Evolutionary conservation across 2,113 vertebrate species (phyloP).

Genomic region (Chrysemys picta): DNA sequence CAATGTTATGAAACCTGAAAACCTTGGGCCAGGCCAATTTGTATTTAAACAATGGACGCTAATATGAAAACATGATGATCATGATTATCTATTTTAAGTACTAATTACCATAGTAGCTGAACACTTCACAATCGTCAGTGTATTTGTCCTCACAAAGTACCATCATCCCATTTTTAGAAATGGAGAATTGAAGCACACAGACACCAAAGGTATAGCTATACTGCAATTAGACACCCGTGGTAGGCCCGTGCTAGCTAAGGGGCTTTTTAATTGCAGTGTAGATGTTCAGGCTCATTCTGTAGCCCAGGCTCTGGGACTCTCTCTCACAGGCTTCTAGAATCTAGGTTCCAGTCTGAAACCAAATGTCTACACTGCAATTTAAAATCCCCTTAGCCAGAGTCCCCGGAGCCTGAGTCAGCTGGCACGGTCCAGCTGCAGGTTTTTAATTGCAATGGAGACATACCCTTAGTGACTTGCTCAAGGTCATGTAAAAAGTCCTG

Average conservation of each 20-base stretch:
- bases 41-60: accelerated
- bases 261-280: too few species aligned
- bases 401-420: too few species aligned
- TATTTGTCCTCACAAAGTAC: not conserved
- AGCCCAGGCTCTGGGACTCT: too few species aligned
- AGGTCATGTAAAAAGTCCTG: not conserved
- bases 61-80: not conserved
- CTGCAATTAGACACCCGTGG: not conserved
- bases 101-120: not conserved
- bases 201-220: not conserved
- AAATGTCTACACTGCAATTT: too few species aligned
- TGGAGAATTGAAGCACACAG: not conserved
- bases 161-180: not conserved
- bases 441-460: too few species aligned
- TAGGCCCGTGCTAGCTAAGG: too few species aligned
- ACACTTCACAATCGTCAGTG: not conserved
- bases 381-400: too few species aligned
- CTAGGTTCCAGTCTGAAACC: too few species aligned
- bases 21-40: not conserved
- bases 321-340: too few species aligned
- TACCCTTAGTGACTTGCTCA: too few species aligned
- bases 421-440: too few species aligned
- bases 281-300: too few species aligned
- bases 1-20: accelerated
- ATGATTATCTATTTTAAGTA: not conserved